Evolutionary conservation across 2,113 vertebrate genomes (phyloP).

Genomic region (Syrmaticus mikado): DNA sequence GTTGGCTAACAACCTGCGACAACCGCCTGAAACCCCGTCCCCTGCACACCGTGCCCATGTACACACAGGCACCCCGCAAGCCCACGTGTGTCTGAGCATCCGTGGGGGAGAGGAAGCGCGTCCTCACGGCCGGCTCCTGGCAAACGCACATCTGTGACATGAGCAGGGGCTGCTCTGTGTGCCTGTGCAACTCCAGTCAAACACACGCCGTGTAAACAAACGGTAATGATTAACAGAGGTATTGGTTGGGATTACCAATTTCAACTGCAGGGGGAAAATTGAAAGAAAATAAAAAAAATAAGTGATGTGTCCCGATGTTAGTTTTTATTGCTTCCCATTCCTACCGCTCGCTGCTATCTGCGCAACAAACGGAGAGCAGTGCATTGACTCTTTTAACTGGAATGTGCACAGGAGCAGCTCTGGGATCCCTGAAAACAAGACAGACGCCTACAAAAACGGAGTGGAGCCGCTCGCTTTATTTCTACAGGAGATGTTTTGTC

Average conservation of each 20-base stretch:
- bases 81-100: background rate
- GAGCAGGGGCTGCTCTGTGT: constrained; percentile 15
- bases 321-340: constrained; percentile 45
- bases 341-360: constrained; percentile 21
- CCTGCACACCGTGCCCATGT: background rate
- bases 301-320: background rate
- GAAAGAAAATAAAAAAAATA: background rate
- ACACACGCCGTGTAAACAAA: constrained; percentile 75
- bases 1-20: background rate
- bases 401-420: constrained; percentile 65
- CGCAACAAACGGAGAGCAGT: constrained; percentile 50
- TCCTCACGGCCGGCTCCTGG: background rate
- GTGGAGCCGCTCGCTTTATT: constrained; percentile 14
- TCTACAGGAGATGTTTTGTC: constrained; percentile 51
- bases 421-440: constrained; percentile 64
- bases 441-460: background rate
- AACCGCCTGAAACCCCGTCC: background rate
- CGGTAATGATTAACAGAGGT: constrained; percentile 76
- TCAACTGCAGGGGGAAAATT: constrained; percentile 57
- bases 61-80: background rate
- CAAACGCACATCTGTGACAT: constrained; percentile 25
- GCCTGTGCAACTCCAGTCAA: constrained; percentile 51
- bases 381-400: constrained; percentile 76
- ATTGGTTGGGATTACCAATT: constrained; percentile 67
- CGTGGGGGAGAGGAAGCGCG: background rate